Base-by-base conservation (phyloP, 2,888 invertebrate genomes). In the Malacosoma neustria region DNA sequence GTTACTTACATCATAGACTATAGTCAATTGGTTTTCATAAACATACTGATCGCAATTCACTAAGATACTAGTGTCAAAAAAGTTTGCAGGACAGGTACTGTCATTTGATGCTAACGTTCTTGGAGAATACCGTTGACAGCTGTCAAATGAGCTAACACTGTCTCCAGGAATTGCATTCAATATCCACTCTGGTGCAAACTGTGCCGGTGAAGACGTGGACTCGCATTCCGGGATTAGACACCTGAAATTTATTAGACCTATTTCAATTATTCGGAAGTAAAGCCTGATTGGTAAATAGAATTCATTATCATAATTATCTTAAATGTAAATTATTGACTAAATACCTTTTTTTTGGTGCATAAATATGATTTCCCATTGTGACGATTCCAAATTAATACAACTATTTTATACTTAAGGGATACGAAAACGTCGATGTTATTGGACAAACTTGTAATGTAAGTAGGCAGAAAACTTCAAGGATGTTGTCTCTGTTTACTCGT, bases 111-210 rank as follows among this genome's bases (percentile, higher is more conserved):
- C 33, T 1, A 37, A 15, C 2, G 52, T 43, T 2, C 31, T 33
- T 43, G 55, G 59, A 12, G 49, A 61, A 43, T 61, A 88, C 1
- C 88, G 76, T 36, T 69, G 61, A 48, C 89, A 89, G 40, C 74
- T 75, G 38, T 87, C 82, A 41, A 77, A 61, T 1, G 54, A 56
- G 13, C 47, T 45, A 3, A 54, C 50, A 3, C 54, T 50, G 3
- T 56, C 34, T 0, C 41, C 61, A 0, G 89, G 88, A 3, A 84
- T 65, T 0, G 88, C 87, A 34, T 73, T 57, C 6, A 59, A 43
- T 14, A 87, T 48, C 88, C 89, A 89, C 0, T 64, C 35, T 0
- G 79, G 73, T 5, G 63, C 44, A 48, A 73, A 85, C 13, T 58
- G 57, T 1, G 64, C 40, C 1, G 38, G 40, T 2, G 43, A 38